Evolutionary conservation across 2,797 vertebrate species (phyloP).

Genomic region (Pangasius macronema): DNA sequence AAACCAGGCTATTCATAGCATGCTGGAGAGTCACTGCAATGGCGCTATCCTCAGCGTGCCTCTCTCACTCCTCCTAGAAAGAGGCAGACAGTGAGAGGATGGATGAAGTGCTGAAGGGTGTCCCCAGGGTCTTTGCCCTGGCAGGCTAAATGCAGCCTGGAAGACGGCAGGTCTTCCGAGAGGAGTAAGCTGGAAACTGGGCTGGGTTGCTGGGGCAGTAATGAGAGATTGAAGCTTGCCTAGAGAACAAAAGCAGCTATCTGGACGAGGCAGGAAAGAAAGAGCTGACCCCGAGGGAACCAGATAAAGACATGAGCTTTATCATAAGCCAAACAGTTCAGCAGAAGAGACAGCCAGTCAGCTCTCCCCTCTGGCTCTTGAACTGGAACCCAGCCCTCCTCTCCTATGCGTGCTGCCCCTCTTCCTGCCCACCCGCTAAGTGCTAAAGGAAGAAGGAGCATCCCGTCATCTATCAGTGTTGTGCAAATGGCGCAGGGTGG

Average conservation of each 20-base stretch:
- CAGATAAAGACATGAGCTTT: slow-evolving; percentile 71
- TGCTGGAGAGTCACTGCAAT: slow-evolving; percentile 52
- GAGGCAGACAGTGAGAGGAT: slow-evolving; percentile 38
- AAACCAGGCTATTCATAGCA: slow-evolving; percentile 68
- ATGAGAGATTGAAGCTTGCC: slow-evolving; percentile 35
- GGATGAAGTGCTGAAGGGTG: slow-evolving; percentile 19
- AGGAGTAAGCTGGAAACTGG: slow-evolving; percentile 25
- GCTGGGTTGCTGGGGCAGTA: slow-evolving; percentile 33
- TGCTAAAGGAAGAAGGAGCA: slow-evolving; percentile 38
- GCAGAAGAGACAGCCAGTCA: slow-evolving; percentile 67
- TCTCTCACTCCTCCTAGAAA: slow-evolving; percentile 67
- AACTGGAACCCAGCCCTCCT: slow-evolving; percentile 45
- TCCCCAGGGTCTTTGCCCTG: slow-evolving; percentile 43
- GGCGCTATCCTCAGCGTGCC: slow-evolving; percentile 49
- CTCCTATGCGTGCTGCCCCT: slow-evolving; percentile 22
- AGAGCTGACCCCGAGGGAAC: slow-evolving; percentile 56
- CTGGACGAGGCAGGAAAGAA: slow-evolving; percentile 68
- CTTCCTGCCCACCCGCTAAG: slow-evolving; percentile 48
- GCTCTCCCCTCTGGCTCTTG: slow-evolving; percentile 48
- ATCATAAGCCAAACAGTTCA: slow-evolving; percentile 68
- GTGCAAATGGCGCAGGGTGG: slow-evolving; percentile 7
- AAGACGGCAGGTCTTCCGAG: slow-evolving; percentile 30
- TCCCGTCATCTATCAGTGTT: slow-evolving; percentile 44
- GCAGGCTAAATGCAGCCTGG: slow-evolving; percentile 53
- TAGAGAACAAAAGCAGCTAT: slow-evolving; percentile 65